Evolutionary conservation across 2,113 vertebrate genomes (phyloP).

Genomic region (Sylvia atricapilla): DNA sequence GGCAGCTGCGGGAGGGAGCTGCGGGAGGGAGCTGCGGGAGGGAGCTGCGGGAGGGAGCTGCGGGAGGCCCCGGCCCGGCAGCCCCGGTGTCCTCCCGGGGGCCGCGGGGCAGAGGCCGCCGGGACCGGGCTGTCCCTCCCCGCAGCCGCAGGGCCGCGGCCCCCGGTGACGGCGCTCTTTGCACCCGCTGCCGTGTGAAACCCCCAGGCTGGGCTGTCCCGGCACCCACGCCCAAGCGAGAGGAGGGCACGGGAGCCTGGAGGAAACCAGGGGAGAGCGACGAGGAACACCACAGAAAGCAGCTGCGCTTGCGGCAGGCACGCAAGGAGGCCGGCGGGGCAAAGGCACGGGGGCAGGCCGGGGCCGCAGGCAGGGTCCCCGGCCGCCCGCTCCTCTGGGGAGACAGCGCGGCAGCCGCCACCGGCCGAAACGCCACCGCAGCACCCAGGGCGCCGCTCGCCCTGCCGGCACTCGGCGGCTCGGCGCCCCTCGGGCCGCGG

Average conservation of each 20-base stretch:
- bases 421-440: not conserved
- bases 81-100: fast-evolving
- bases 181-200: not conserved
- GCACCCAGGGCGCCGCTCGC: not conserved
- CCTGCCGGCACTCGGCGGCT: no score
- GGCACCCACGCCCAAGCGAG: not conserved
- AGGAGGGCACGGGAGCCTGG: no score
- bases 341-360: no score
- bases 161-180: not conserved
- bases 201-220: not conserved
- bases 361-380: not conserved
- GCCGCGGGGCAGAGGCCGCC: not conserved
- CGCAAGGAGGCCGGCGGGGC: not conserved
- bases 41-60: no score
- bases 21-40: no score
- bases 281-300: fast-evolving
- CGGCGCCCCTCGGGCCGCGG: not conserved
- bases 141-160: not conserved
- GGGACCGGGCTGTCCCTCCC: fast-evolving
- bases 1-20: not conserved
- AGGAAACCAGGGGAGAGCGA: not conserved
- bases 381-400: not conserved
- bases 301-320: not conserved
- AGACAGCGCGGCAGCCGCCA: not conserved
- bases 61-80: not conserved